Evolutionary conservation across 2,888 invertebrate genomes (phyloP), one percentile per base, ranked within the genome.

Genomic region (Drosophila ustulata): DNA sequence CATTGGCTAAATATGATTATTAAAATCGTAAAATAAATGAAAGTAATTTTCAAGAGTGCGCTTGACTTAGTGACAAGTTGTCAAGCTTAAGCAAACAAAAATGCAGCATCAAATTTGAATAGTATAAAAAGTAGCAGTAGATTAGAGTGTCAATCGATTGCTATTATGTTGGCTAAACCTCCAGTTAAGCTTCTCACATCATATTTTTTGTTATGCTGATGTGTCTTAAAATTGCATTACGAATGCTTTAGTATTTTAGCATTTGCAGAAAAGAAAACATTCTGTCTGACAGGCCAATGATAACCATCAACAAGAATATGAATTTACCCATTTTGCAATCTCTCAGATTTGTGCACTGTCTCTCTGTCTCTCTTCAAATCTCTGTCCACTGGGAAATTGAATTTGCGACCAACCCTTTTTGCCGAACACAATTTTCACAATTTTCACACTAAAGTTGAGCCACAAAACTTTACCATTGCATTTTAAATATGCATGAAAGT

Each of bases 401-500:
- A 79, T 81, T 77, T 77, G 58, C 45, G 30, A 25, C 13, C 59
- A 75, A 70, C 52, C 65, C 68, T 75, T 80, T 75, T 18, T 18
- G 71, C 67, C 30, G 73, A 30, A 77, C 64, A 66, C 76, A 73
- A 74, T 74, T 75, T 74, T 57, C 68, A 71, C 51, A 65, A 80
- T 79, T 82, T 81, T 76, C 73, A 68, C 80, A 76, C 83, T 64
- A 68, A 86, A 80, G 78, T 78, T 79, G 68, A 65, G 71, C 66
- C 56, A 68, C 58, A 71, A 75, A 66, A 66, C 63, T 80, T 82
- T 76, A 59, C 52, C 80, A 77, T 68, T 68, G 82, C 78, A 75
- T 84, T 78, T 81, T 61, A 81, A 75, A 81, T 81, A 78, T 81
- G 75, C 78, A 81, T 75, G 67, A 78, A 80, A 78, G 39, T 64